These are phyloP conservation scores for Heteromormyrus szaboi DNA, from an alignment of 2,797 vertebrate genomes.

Conservation along the genomic window DNA sequence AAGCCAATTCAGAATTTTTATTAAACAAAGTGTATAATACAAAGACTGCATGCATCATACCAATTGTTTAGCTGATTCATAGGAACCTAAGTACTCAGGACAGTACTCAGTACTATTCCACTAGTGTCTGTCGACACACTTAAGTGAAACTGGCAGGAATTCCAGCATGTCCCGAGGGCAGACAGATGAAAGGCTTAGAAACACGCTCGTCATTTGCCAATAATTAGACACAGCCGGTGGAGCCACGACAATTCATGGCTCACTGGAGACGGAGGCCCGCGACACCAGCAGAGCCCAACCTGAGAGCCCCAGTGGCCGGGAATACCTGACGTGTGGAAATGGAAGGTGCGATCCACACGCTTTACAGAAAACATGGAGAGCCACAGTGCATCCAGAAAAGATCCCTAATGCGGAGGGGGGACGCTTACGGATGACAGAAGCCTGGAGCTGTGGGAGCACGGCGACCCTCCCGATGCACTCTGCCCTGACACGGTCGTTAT, in stretches of 20 bases:
- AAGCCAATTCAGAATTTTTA: neutral
- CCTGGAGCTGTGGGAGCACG: neutral
- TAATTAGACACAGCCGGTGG: neutral
- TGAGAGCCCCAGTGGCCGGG: neutral
- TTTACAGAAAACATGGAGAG: neutral
- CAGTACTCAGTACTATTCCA: neutral
- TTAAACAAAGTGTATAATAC: neutral
- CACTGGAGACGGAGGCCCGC: neutral
- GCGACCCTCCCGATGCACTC: slow-evolving; percentile 30
- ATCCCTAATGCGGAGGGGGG: neutral
- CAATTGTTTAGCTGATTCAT: neutral
- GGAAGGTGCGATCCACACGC: neutral
- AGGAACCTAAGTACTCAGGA: neutral
- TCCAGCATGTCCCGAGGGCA: neutral
- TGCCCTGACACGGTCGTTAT: neutral
- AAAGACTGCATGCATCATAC: neutral
- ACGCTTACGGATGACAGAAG: neutral
- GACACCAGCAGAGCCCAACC: neutral
- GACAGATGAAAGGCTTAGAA: neutral
- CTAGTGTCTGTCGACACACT: neutral
- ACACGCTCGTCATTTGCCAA: neutral
- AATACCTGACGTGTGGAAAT: neutral
- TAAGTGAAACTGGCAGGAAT: neutral
- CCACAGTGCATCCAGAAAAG: neutral
- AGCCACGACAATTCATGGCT: neutral